Conservation (phyloP, 1,140 invertebrate species). For the Drosophila pandora region DNA sequence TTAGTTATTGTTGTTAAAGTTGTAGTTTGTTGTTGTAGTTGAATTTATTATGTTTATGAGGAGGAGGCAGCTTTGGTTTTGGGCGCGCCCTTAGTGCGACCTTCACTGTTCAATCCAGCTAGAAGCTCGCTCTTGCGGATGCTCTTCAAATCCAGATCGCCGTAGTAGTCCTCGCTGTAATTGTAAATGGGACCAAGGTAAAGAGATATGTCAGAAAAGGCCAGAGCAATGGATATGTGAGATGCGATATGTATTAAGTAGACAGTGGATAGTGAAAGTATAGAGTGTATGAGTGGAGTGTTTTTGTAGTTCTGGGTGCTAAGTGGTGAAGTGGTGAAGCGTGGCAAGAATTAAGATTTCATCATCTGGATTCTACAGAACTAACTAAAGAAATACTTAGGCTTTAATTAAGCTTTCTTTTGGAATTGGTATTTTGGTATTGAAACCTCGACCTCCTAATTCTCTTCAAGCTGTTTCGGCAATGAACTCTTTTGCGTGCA, state of each 20-base stretch:
- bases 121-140: constrained; percentile 96
- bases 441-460: background rate
- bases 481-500: constrained; percentile 13
- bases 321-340: constrained; percentile 60
- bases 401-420: background rate
- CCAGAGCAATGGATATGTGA: constrained; percentile 67
- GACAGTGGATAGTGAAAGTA: constrained; percentile 23
- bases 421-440: too few species aligned
- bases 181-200: constrained; percentile 83
- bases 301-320: constrained; percentile 16
- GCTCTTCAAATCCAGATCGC: constrained; percentile 95
- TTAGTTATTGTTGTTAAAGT: constrained; percentile 61
- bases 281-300: constrained; percentile 15
- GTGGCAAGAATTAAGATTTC: constrained; percentile 29
- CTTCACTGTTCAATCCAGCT: constrained; percentile 89
- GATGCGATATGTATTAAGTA: constrained; percentile 29
- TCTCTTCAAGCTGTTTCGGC: background rate
- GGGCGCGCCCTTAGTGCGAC: constrained; percentile 81
- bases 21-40: constrained; percentile 53
- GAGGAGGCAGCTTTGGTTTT: constrained; percentile 83
- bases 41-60: constrained; percentile 76
- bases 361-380: constrained; percentile 13
- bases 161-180: constrained; percentile 97
- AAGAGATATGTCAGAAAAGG: constrained; percentile 79
- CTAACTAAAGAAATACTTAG: background rate